phyloP scores from a whole-genome alignment of 1,140 invertebrate species.

The Papilio dardanus region DNA sequence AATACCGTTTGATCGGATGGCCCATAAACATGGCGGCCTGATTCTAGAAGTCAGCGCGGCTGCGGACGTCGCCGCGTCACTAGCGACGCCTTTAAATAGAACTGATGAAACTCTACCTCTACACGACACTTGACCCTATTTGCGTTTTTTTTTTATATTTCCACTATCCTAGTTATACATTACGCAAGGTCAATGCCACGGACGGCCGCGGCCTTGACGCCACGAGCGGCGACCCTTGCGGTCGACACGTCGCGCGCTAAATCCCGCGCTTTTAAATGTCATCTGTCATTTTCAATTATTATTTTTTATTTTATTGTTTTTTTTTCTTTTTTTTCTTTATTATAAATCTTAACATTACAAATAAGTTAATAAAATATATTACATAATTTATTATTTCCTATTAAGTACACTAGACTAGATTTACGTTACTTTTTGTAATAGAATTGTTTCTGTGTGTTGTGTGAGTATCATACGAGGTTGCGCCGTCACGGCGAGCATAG shows the following conservation, averaged over 20 bases:
- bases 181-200: slow-evolving; percentile 72
- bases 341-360: slow-evolving; percentile 79
- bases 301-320: slow-evolving; percentile 75
- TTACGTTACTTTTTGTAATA: slow-evolving; percentile 54
- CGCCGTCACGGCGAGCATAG: slow-evolving; percentile 64
- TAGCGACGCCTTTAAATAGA: slow-evolving; percentile 30
- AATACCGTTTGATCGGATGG: slow-evolving; percentile 63
- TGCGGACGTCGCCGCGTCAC: slow-evolving; percentile 62
- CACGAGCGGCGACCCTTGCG: slow-evolving; percentile 38
- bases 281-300: slow-evolving; percentile 63
- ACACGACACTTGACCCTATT: slow-evolving; percentile 74
- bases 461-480: slow-evolving; percentile 58
- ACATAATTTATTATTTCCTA: slow-evolving; percentile 71
- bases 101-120: slow-evolving; percentile 71
- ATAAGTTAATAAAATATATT: slow-evolving; percentile 82
- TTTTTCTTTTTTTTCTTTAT: slow-evolving; percentile 79
- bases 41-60: slow-evolving; percentile 66
- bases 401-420: slow-evolving; percentile 65
- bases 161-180: slow-evolving; percentile 53
- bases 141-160: slow-evolving; percentile 56
- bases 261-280: slow-evolving; percentile 48
- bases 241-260: slow-evolving; percentile 39
- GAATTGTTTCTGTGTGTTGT: slow-evolving; percentile 65
- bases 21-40: slow-evolving; percentile 71
- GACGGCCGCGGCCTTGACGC: slow-evolving; percentile 63